Base-by-base conservation (phyloP, 2,113 vertebrate species). In the Engystomops pustulosus region DNA sequence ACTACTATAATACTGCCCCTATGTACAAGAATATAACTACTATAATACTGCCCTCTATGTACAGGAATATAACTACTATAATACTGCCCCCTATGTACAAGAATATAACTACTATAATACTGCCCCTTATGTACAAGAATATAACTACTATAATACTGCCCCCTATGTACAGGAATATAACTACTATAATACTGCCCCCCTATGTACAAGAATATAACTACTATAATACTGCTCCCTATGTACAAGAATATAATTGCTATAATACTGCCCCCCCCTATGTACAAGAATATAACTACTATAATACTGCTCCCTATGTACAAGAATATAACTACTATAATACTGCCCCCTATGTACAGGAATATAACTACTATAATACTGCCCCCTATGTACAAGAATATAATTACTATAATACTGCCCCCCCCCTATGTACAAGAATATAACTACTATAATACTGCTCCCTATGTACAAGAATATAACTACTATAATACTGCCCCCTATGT, bases 201-300 rank as follows among this genome's bases (percentile, higher is more conserved):
- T 49, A 49, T 49, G 47, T 49, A 49, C 15, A 49, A 49, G 47
- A 49, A 49, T 49, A 49, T 23, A 58, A 58, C 53, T 58, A 58
- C 53, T 58, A 58, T 58, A 58, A 58, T 58, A 58, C 53, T 58
- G n/a, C 53, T 25, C 53, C n/a, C 53, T 58, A 58, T 58, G n/a
- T 23, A 58, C 53, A 58, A 58, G 53, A 58, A 58, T 58, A 58
- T 58, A 58, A 58, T 23, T 58, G 25, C 53, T 58, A 58, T 58
- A 58, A 25, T 58, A 58, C 53, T 58, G 23, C 47, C 18, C 47
- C 47, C 51, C 6, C 18, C 51, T 53, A 53, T 53, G 20, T 20
- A 53, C 51, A 53, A n/a, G 51, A 53, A 53, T 53, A 53, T 53
- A 53, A 53, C 51, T 53, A 53, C 51, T 53, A 53, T 53, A 53